A percentile compares a stretch with the other conserved stretches of the same genome.
Evolutionary conservation across 1,140 invertebrate species (phyloP).

Genomic region (Heliconius congener): DNA sequence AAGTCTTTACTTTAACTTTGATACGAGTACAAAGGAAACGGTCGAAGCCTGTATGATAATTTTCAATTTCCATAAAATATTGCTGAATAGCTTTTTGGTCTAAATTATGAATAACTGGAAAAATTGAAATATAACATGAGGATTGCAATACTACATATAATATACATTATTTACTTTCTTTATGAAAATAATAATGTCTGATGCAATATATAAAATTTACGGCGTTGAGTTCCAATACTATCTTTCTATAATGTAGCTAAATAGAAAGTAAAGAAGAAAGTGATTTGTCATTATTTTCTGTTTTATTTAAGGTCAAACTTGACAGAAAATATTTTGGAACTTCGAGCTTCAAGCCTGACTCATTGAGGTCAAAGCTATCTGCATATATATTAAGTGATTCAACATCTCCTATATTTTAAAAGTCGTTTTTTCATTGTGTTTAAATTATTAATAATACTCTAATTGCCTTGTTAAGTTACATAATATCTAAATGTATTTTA

Average conservation of each 20-base stretch:
- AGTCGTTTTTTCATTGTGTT: too few relatives aligned
- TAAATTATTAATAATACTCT: too few relatives aligned
- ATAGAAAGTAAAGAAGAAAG: neutral
- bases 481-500: too few relatives aligned
- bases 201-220: neutral
- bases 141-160: too few relatives aligned
- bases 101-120: neutral
- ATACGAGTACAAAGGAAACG: slow-evolving; percentile 30
- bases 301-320: neutral
- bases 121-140: too few relatives aligned
- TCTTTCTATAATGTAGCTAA: neutral
- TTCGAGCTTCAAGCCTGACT: neutral
- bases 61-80: slow-evolving; percentile 41
- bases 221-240: neutral
- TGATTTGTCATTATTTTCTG: neutral
- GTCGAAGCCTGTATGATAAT: slow-evolving; percentile 39
- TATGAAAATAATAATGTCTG: too few relatives aligned
- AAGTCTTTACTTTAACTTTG: slow-evolving; percentile 33
- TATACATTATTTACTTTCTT: too few relatives aligned
- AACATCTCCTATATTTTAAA: neutral
- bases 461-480: too few relatives aligned
- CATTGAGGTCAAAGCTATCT: neutral
- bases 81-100: slow-evolving; percentile 33
- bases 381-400: neutral
- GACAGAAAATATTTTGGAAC: neutral